A percentile compares a stretch with the other conserved stretches of the same genome.
Conservation (phyloP, 2,113 vertebrate genomes). For the Mastomys natalensis region DNA sequence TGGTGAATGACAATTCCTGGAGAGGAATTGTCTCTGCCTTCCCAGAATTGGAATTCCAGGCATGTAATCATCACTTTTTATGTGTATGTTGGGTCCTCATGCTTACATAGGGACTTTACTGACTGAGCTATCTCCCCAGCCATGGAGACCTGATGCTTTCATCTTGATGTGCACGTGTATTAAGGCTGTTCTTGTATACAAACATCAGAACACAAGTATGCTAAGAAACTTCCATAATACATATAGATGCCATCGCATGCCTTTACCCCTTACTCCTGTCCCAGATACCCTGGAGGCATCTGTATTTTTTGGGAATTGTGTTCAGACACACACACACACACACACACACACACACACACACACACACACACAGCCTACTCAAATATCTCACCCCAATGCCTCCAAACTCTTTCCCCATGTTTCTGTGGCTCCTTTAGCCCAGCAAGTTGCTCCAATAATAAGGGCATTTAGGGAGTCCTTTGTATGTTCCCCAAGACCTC, state of each 20-base stretch:
- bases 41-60: not conserved
- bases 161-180: not conserved
- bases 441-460: no score
- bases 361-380: not conserved
- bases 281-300: not conserved
- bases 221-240: not conserved
- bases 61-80: not conserved
- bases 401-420: not conserved
- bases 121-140: not conserved
- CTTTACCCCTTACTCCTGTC: no score
- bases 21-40: not conserved
- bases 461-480: not conserved
- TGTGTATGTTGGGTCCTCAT: not conserved
- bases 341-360: no score
- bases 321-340: not conserved
- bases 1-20: not conserved
- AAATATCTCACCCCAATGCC: no score
- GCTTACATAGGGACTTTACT: not conserved
- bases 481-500: not conserved
- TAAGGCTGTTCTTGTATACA: not conserved
- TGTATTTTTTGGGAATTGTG: not conserved
- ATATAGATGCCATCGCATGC: not conserved
- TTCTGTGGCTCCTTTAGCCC: not conserved
- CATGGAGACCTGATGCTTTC: not conserved
- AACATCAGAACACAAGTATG: fast-evolving